Percentiles rank a stretch among this genome's conserved stretches.
Conservation (phyloP, 2,888 invertebrate genomes). For the Xanthostigma xanthostigma region DNA sequence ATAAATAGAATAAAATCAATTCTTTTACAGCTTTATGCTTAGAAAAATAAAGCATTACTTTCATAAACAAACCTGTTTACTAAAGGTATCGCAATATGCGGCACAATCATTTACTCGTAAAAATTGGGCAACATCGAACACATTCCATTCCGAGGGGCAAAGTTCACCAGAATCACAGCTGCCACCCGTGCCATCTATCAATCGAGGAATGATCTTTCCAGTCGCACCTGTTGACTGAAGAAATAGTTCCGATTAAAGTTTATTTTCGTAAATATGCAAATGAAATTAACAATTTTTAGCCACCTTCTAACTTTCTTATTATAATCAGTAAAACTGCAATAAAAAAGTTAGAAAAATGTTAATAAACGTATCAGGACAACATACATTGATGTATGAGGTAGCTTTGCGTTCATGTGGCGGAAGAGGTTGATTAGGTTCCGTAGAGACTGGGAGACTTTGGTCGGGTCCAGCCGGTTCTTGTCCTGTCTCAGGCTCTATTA, state of each 20-base stretch:
- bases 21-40: too few species aligned
- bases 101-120: slow-evolving; percentile 75
- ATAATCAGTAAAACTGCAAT: not conserved
- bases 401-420: slow-evolving; percentile 40
- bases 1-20: too few species aligned
- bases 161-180: slow-evolving; percentile 37
- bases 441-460: slow-evolving; percentile 29
- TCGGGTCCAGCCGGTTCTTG: slow-evolving; percentile 40
- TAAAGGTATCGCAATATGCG: slow-evolving; percentile 52
- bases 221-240: slow-evolving; percentile 24
- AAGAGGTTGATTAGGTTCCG: slow-evolving; percentile 31
- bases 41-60: too few species aligned
- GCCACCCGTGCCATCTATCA: slow-evolving; percentile 40
- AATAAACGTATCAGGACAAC: slow-evolving; percentile 9
- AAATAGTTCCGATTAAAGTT: slow-evolving; percentile 6
- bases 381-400: slow-evolving; percentile 46
- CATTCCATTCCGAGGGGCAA: slow-evolving; percentile 61
- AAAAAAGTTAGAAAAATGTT: slow-evolving; percentile 4
- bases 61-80: slow-evolving; percentile 27
- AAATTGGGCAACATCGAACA: slow-evolving; percentile 78
- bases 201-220: slow-evolving; percentile 46
- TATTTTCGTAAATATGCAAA: slow-evolving; percentile 1
- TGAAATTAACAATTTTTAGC: not conserved
- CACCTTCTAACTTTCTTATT: not conserved
- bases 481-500: slow-evolving; percentile 35